These are phyloP conservation scores for Lates calcarifer DNA, from an alignment of 2,113 vertebrate species.

Conservation along the genomic window DNA sequence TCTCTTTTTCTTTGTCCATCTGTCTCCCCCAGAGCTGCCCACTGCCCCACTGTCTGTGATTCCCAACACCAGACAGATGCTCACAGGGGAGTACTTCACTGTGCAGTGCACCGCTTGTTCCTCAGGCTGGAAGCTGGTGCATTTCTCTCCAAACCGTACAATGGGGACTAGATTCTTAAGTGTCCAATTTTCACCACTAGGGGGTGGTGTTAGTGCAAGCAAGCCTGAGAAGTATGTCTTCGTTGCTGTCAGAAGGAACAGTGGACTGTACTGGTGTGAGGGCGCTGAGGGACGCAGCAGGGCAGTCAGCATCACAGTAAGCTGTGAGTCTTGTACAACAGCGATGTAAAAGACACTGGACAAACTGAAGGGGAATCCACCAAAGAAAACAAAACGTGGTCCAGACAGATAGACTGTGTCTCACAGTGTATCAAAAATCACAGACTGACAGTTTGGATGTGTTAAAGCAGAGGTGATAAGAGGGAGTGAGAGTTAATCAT, in stretches of 20 bases:
- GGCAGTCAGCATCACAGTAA: constrained; percentile 73
- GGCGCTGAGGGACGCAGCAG: constrained; percentile 57
- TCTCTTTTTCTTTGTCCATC: not conserved
- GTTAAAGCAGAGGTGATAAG: not conserved
- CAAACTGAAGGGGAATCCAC: not conserved
- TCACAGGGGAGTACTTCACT: constrained; percentile 54
- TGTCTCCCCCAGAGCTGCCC: constrained; percentile 48
- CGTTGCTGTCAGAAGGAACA: constrained; percentile 25
- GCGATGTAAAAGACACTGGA: not conserved
- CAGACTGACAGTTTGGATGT: not conserved
- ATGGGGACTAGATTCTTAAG: not conserved
- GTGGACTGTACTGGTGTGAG: constrained; percentile 82
- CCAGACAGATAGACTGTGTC: not conserved
- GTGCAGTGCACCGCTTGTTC: constrained; percentile 65
- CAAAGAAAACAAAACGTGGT: not conserved
- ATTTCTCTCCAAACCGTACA: constrained; percentile 12
- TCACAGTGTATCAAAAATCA: not conserved
- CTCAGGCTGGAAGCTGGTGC: constrained; percentile 62
- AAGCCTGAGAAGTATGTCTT: constrained; percentile 24
- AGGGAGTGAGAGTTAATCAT: not conserved
- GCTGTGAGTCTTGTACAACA: constrained; percentile 69
- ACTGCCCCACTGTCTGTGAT: constrained; percentile 56
- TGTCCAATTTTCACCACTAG: constrained; percentile 51
- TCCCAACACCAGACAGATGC: constrained; percentile 70
- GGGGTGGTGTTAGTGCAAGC: constrained; percentile 21